Percentiles rank a stretch among this genome's conserved stretches.
phyloP scores from a whole-genome alignment of 2,113 vertebrate species.

The Platysternon megacephalum region DNA sequence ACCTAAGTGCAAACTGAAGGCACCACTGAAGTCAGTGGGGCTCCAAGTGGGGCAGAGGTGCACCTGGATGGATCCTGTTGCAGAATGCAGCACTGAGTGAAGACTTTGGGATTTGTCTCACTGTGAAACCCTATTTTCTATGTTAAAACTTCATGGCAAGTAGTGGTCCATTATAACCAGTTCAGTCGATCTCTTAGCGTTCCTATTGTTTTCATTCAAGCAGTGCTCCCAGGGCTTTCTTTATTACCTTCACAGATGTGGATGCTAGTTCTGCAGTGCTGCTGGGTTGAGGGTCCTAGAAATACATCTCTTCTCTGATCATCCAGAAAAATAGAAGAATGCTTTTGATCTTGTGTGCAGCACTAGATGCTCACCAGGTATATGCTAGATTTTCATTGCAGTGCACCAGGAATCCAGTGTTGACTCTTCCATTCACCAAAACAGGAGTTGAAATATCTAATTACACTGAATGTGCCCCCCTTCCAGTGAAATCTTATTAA shows the following conservation, averaged over 20 bases:
- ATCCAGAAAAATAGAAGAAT: not conserved
- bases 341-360: not conserved
- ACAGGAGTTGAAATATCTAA: not conserved
- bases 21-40: not conserved
- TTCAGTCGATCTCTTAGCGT: not conserved
- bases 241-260: not conserved
- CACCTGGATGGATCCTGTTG: not conserved
- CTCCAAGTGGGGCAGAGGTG: not conserved
- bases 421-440: not conserved
- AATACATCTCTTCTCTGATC: not conserved
- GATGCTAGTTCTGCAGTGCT: not conserved
- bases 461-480: not conserved
- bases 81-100: not conserved
- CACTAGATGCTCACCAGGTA: not conserved
- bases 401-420: not conserved
- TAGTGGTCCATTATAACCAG: not conserved
- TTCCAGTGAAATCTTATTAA: slow-evolving; percentile 32
- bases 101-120: not conserved
- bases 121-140: not conserved
- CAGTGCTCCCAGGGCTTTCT: not conserved
- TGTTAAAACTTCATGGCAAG: not conserved
- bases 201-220: not conserved
- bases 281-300: not conserved
- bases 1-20: not conserved
- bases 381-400: not conserved